Conservation (phyloP, 2,888 invertebrate genomes). For the Corbicula japonica region DNA sequence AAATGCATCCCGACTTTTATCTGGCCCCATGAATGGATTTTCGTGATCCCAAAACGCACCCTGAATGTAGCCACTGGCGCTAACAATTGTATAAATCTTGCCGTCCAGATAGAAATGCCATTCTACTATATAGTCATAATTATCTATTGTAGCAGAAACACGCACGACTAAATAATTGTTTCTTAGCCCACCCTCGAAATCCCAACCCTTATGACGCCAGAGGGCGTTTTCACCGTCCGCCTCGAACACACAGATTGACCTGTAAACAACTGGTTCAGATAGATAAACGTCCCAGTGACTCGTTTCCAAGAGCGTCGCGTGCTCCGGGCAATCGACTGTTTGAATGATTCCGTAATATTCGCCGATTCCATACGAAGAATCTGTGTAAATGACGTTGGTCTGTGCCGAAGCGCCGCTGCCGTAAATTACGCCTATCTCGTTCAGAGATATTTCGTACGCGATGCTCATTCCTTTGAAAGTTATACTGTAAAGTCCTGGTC, state of each 20-base stretch:
- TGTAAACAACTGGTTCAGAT: slow-evolving; percentile 43
- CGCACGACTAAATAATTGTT: slow-evolving; percentile 65
- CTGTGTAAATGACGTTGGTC: slow-evolving; percentile 64
- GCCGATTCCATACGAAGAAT: slow-evolving; percentile 68
- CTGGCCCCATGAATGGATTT: slow-evolving; percentile 59
- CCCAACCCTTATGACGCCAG: slow-evolving; percentile 63
- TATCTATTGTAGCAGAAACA: slow-evolving; percentile 62
- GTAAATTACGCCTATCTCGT: slow-evolving; percentile 69
- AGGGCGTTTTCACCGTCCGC: slow-evolving; percentile 67
- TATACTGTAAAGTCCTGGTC: slow-evolving; percentile 61
- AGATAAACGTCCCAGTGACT: slow-evolving; percentile 54
- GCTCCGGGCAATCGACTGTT: slow-evolving; percentile 73
- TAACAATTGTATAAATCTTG: slow-evolving; percentile 56
- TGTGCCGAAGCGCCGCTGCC: slow-evolving; percentile 61
- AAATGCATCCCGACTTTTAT: slow-evolving; percentile 63
- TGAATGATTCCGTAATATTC: slow-evolving; percentile 58
- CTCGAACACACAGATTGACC: slow-evolving; percentile 74
- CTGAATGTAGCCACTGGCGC: slow-evolving; percentile 66
- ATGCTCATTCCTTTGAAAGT: slow-evolving; percentile 67
- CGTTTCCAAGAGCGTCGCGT: slow-evolving; percentile 69
- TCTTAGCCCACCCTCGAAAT: slow-evolving; percentile 65
- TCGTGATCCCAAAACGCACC: slow-evolving; percentile 67
- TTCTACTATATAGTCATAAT: slow-evolving; percentile 72
- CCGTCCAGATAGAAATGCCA: slow-evolving; percentile 69
- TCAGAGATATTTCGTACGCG: slow-evolving; percentile 73